Evolutionary conservation across 2,113 vertebrate species (phyloP), one percentile per base, ranked within the genome.

Genomic region (Setophaga coronata): DNA sequence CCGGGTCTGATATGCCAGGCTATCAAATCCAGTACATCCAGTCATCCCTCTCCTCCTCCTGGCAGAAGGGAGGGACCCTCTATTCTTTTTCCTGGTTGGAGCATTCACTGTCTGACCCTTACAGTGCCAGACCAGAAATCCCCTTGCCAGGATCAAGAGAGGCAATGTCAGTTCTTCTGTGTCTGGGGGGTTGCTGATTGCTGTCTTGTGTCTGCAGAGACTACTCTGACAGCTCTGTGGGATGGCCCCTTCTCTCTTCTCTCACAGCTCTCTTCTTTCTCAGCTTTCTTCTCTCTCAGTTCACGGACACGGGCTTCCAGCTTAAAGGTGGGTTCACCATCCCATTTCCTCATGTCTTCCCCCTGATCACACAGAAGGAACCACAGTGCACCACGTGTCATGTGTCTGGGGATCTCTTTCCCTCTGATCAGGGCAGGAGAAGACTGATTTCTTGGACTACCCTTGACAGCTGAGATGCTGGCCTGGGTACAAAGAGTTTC

Each of bases 271-370:
- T 34, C 45, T 60, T 79, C n/a, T 29, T 36, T 72, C 67, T 23
- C 45, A 60, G 53, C 24, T 54, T 10, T 48, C 53, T 73, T 86
- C 45, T 65, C 40, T 61, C 47, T 73, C 74, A 86, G 74, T 17
- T 73, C 53, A 42, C 6, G 7, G 33, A 23, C 82, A 73, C 51
- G 67, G 18, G 67, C 89, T 61, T 86, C 82, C 60, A 91, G 60
- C 53, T 73, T 91, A 47, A 91, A 91, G 58, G 82, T 91, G 38
- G 82, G 73, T 14, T 91, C 89, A 31, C 24, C 45, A 10, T 85
- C 82, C 89, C 89, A 91, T 51, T 40, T 85, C 51, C 88, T 90
- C 88, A 91, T 85, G 25, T 84, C 88, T 48, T 90, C 88, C 36
- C 72, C 80, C 9, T 84, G 57, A 28, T 78, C 80, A 51, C 72